Percentiles rank a stretch among this genome's conserved stretches.
Evolutionary conservation across 2,113 vertebrate genomes (phyloP).

Genomic region (Paramisgurnus dabryanus): DNA sequence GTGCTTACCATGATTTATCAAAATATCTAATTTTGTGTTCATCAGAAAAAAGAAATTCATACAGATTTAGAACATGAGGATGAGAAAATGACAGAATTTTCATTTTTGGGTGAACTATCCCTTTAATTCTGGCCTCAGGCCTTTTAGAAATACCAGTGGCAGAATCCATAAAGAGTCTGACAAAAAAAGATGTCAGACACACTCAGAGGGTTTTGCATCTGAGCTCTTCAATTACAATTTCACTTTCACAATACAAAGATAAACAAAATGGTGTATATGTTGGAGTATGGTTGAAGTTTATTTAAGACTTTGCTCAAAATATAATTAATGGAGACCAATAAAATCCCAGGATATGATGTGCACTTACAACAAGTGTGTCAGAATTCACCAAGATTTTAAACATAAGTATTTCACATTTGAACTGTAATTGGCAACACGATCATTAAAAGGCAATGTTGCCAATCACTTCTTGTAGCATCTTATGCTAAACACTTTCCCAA

Average conservation of each 20-base stretch:
- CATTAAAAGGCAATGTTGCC: neutral
- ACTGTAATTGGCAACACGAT: constrained; percentile 13
- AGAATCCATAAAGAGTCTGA: no score
- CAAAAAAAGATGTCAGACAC: no score
- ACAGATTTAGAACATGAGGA: no score
- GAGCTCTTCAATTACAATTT: no score
- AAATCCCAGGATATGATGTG: constrained; percentile 23
- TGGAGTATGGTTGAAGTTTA: neutral
- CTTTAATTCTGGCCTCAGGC: no score
- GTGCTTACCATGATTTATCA: no score
- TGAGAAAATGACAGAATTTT: no score
- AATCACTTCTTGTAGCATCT: neutral
- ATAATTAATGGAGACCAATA: neutral
- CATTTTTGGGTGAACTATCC: no score
- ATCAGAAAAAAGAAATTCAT: no score
- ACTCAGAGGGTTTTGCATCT: no score
- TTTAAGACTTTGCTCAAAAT: constrained; percentile 26
- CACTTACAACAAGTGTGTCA: neutral
- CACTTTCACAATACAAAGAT: neutral
- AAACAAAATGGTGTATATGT: neutral
- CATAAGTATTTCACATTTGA: neutral
- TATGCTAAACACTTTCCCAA: neutral
- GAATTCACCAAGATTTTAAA: neutral
- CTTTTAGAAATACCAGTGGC: no score
- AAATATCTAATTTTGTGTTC: no score